Percentiles rank a stretch among this genome's conserved stretches.
Evolutionary conservation across 2,797 vertebrate species (phyloP).

Genomic region (Microctenopoma lineatum): DNA sequence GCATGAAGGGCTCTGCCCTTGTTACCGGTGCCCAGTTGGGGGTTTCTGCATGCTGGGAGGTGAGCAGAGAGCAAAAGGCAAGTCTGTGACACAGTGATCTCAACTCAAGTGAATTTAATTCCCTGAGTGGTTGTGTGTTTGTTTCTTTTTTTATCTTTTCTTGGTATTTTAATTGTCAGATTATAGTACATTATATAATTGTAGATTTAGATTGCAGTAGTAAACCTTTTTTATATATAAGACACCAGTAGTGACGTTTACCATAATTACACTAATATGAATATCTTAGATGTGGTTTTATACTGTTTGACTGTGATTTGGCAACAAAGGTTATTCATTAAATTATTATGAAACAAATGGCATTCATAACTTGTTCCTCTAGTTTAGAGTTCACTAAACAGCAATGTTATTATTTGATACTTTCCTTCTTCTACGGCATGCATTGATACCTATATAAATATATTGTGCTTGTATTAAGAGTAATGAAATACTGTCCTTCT

Average conservation of each 20-base stretch:
- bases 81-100: slow-evolving; percentile 56
- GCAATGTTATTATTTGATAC: background rate
- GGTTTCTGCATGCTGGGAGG: slow-evolving; percentile 58
- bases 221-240: background rate
- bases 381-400: background rate
- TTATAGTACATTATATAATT: background rate
- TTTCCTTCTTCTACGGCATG: background rate
- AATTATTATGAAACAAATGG: background rate
- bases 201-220: background rate
- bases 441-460: background rate
- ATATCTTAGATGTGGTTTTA: background rate
- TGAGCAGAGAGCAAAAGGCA: slow-evolving; percentile 50
- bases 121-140: slow-evolving; percentile 18
- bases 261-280: background rate
- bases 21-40: slow-evolving; percentile 67
- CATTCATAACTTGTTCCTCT: background rate
- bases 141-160: slow-evolving; percentile 20
- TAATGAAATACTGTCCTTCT: too few relatives aligned
- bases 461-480: background rate
- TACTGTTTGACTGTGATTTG: background rate
- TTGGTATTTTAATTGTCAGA: background rate
- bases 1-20: slow-evolving; percentile 59
- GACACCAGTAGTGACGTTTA: background rate
- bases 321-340: slow-evolving; percentile 1
- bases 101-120: slow-evolving; percentile 57